Evolutionary conservation across 1,140 invertebrate species (phyloP), one percentile per base, ranked within the genome.

Genomic region (Formica selysi): DNA sequence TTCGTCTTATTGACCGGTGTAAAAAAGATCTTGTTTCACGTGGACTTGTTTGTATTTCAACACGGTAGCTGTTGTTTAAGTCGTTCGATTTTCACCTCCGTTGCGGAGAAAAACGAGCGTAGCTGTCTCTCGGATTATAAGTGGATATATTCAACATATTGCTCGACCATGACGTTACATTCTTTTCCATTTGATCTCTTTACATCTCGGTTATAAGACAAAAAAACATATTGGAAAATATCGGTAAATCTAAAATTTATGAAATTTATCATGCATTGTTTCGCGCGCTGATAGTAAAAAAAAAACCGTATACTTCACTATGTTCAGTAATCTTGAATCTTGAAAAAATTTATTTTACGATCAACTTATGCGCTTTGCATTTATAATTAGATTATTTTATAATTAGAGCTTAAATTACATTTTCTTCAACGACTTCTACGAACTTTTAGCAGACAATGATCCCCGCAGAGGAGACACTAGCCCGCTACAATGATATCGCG

Each of bases 401-500:
- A 5, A 8, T 48, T 16, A 10, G 41, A 7, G 13, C 7, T 32
- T 41, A 59, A 71, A 81, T 70, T 13, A 36, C 11, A 48, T 41
- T 57, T 54, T 38, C 26, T 8, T 61, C 54, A 19, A 26, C 26
- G 19, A 51, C 48, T 13, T 44, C 38, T 22, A 10, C 36, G 51
- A 81, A 83, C 38, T 83, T 83, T 83, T 74, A 48, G 54, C 79
- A 36, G 57, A 36, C 41, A 74, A 41, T 83, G 79, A 83, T 67
- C 54, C 67, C 29, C 26, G 67, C 19, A 48, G 74, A 80, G 61
- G 16, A 67, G 36, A 78, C 13, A 36, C 48, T 41, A 51, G 59
- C 36, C 29, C 48, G 62, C 19, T 26, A 61, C 70, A 74, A 74
- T 79, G 83, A 65, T 84, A 89, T 90, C 88, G 79, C 73, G 38